Evolutionary conservation across 2,888 invertebrate genomes (phyloP), one percentile per base, ranked within the genome.

Genomic region (Andrena minutula): DNA sequence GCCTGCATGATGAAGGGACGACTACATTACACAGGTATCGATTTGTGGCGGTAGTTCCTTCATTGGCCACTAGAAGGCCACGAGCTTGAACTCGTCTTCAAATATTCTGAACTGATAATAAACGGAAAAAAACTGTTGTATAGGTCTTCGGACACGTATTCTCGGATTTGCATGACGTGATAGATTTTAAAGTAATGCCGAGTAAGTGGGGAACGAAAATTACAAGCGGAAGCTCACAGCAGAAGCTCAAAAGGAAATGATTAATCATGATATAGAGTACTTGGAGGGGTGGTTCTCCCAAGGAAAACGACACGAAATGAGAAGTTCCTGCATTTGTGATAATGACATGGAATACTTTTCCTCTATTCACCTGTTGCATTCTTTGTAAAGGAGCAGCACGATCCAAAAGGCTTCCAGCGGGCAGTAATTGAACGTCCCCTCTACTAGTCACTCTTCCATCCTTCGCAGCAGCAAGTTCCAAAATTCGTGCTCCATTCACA

Each of bases 381-480:
- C 97, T 96, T 93, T 97, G 97, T 87, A 97, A 96, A 20, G 95
- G 95, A 90, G 97, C 97, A 90, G 96, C 95, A 87, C 97, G 95
- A 92, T 97, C 97, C 87, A 97, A 94, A 84, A 97, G 96, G 82
- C 97, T 96, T 88, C 96, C 96, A 2, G 92, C 89, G 16, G 93
- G 93, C 88, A 97, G 96, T 83, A 97, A 94, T 90, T 97, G 96
- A 20, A 98, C 98, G 93, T 98, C 98, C 20, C 99, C 99, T 79
- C 97, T 95, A 23, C 97, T 95, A 0, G 96, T 96, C 0, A 97
- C 96, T 72, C 97, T 95, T 0, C 97, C 95, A 93, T 98, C 98
- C 53, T 97, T 97, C 66, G 97, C 97, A 0, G 98, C 97, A 0
- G 98, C 97, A 92, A 97, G 94, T 93, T 99, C 99, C 84, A 99